These are phyloP conservation scores for Catotricha subobsoleta DNA, from an alignment of 2,888 invertebrate genomes.

Conservation along the genomic window DNA sequence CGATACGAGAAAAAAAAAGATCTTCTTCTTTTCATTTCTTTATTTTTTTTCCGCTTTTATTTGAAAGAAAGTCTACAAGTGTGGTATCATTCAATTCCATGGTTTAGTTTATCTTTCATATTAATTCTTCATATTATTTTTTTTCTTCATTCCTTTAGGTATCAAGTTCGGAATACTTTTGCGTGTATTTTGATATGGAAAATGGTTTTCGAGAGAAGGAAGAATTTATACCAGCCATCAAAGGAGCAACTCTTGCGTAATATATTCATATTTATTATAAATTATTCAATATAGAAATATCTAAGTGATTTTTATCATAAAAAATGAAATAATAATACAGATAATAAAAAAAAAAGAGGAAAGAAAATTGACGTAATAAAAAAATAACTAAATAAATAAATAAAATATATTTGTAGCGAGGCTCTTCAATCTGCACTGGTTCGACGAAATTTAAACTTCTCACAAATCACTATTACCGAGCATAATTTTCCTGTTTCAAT, in stretches of 20 bases:
- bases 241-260: slow-evolving; percentile 47
- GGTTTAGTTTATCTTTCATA: slow-evolving; percentile 23
- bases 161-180: slow-evolving; percentile 54
- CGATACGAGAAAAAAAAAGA: too few relatives aligned
- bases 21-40: too few relatives aligned
- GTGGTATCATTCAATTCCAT: too few relatives aligned
- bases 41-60: too few relatives aligned
- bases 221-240: slow-evolving; percentile 47
- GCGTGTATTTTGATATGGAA: slow-evolving; percentile 47
- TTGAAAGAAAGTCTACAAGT: too few relatives aligned
- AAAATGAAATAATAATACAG: background rate
- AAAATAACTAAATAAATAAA: background rate
- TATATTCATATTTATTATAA: background rate
- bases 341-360: too few relatives aligned
- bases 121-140: slow-evolving; percentile 8
- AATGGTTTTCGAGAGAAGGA: slow-evolving; percentile 34
- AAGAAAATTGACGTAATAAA: too few relatives aligned
- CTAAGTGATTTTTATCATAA: background rate
- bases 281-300: background rate
- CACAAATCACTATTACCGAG: slow-evolving; percentile 27
- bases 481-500: slow-evolving; percentile 22
- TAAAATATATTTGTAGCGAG: background rate
- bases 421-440: slow-evolving; percentile 32
- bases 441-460: slow-evolving; percentile 37
- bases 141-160: slow-evolving; percentile 33